Conservation (phyloP, 2,113 vertebrate species). For the Sus scrofa region T2T-Sscrofa CM000814.6:108391001-108391500, state of each 20-base stretch:
- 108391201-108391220: neutral
- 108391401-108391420: neutral
- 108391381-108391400: neutral
- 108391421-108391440: neutral
- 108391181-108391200: neutral
- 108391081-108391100: neutral
- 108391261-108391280: neutral
- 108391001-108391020: neutral
- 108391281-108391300: neutral
- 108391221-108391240: neutral
- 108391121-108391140: neutral
- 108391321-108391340: neutral
- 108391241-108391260: neutral
- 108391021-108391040: too few relatives aligned
- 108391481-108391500: neutral
- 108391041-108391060: too few relatives aligned
- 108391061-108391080: too few relatives aligned
- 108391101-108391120: neutral
- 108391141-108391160: neutral
- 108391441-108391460: neutral
- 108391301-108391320: neutral
- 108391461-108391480: neutral
- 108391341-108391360: neutral
- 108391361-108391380: neutral
- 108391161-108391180: neutral